Percentiles rank a stretch among this genome's conserved stretches.
Evolutionary conservation across 2,113 vertebrate genomes (phyloP).

Genomic region (Scartelaos histophorus): DNA sequence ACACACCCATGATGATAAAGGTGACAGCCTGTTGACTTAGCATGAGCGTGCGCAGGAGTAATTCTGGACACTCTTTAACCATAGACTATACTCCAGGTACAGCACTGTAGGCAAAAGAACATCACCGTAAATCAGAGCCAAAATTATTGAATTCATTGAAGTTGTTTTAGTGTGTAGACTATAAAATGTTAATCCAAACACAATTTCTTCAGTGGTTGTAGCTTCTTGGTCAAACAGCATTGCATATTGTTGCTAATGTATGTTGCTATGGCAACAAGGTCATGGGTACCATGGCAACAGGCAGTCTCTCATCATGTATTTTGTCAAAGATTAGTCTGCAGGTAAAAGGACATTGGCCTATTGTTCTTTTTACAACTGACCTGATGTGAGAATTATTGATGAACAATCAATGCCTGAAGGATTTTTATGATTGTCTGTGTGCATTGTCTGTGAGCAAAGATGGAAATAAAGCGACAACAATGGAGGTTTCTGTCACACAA

Average conservation of each 20-base stretch:
- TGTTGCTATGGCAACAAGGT: conserved; percentile 70
- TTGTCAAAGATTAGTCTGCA: conserved; percentile 12
- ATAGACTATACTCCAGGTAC: neutral
- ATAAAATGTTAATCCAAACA: neutral
- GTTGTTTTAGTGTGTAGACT: neutral
- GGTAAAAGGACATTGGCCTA: conserved; percentile 20
- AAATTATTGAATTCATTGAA: neutral
- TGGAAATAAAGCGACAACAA: neutral
- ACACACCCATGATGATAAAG: conserved; percentile 34
- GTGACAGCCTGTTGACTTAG: conserved; percentile 12
- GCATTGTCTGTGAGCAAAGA: neutral
- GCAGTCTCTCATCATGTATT: conserved; percentile 35
- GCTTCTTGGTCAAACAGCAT: conserved; percentile 15
- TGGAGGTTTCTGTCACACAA: neutral
- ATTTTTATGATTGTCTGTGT: neutral
- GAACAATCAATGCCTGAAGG: neutral
- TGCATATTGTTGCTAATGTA: conserved; percentile 51
- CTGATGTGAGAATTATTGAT: no score
- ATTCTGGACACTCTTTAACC: conserved; percentile 21
- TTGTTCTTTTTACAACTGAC: neutral
- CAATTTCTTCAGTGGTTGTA: neutral
- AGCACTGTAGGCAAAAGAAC: neutral
- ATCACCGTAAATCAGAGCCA: neutral
- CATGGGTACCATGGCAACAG: conserved; percentile 68
- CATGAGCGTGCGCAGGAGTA: conserved; percentile 19